Base-by-base conservation (phyloP, 2,797 vertebrate species). In the Crocodylus rhombifer region DNA sequence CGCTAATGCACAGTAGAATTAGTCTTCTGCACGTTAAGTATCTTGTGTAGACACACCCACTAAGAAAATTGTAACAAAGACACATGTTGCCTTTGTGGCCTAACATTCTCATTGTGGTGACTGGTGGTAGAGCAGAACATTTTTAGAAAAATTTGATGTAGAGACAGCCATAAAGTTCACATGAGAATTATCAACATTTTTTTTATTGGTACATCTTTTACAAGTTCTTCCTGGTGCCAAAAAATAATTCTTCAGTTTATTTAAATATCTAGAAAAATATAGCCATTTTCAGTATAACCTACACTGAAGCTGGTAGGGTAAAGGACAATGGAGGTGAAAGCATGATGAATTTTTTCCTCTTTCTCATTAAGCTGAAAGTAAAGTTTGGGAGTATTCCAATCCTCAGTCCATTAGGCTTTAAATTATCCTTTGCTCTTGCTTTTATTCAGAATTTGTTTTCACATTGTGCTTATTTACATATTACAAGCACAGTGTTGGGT, bases 391-490 rank as follows among this genome's bases (percentile, higher is more conserved):
- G 18, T 93, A 86, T n/a, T 2, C 0, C 11, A 82, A 5, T 80
- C 33, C 28, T 82, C 55, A 79, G 5, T 71, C 17, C 26, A 77
- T 77, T 86, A 87, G 87, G 56, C 75, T 92, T 91, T 36, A 87
- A 87, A 89, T 91, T 89, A 84, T 88, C 2, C 18, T 84, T 86
- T 63, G 5, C 6, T 88, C 65, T 92, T 79, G 20, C 10, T 93
- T 92, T 80, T 56, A 20, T 60, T 77, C n/a, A 33, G 75, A 60
- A 60, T 58, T n/a, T 33, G 30, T 91, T 14, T 65, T 71, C 82
- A 36, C 4, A 86, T 30, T 33, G 17, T 33, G 55, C 7, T 78
- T 64, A 73, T 71, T 87, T 55, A 80, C 89, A 69, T 91, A 87
- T 65, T 67, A 67, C 6, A 69, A 6, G 2, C 90, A n/a, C 30